Percentiles rank a stretch among this genome's conserved stretches.
Conservation (phyloP, 2,113 vertebrate species). For the Hippoglossus stenolepis region DNA sequence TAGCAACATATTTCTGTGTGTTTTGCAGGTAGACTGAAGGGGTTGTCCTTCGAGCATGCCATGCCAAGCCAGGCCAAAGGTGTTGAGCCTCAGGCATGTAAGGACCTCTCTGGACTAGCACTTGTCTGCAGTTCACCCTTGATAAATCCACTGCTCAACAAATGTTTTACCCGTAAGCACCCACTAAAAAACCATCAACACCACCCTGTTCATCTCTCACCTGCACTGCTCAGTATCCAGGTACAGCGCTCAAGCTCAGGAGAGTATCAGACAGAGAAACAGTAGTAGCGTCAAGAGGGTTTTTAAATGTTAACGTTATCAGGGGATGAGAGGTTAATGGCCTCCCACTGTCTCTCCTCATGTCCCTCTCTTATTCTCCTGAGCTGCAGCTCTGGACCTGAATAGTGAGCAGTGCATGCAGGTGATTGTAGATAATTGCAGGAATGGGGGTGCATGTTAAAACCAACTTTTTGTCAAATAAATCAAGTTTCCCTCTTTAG, state of each 20-base stretch:
- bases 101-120: too few relatives aligned
- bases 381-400: background rate
- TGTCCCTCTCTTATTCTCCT: background rate
- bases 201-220: conserved; percentile 14
- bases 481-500: conserved; percentile 1
- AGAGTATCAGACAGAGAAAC: background rate
- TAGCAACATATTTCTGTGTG: conserved; percentile 12
- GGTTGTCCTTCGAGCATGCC: background rate
- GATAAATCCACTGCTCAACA: too few relatives aligned
- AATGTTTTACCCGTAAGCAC: conserved; percentile 10
- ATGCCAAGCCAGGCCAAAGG: too few relatives aligned
- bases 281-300: background rate
- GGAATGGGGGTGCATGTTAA: background rate
- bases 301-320: conserved; percentile 2
- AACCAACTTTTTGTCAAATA: background rate
- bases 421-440: background rate
- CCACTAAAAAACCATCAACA: conserved; percentile 33
- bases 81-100: too few relatives aligned
- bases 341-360: background rate
- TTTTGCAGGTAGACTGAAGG: conserved; percentile 8
- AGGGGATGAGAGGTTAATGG: background rate
- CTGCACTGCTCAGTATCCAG: conserved; percentile 20
- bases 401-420: background rate
- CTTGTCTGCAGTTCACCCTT: too few relatives aligned
- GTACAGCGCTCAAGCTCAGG: background rate